Percentiles rank a stretch among this genome's conserved stretches.
Conservation (phyloP, 2,113 vertebrate genomes). For the Neodontobutis hainanensis region DNA sequence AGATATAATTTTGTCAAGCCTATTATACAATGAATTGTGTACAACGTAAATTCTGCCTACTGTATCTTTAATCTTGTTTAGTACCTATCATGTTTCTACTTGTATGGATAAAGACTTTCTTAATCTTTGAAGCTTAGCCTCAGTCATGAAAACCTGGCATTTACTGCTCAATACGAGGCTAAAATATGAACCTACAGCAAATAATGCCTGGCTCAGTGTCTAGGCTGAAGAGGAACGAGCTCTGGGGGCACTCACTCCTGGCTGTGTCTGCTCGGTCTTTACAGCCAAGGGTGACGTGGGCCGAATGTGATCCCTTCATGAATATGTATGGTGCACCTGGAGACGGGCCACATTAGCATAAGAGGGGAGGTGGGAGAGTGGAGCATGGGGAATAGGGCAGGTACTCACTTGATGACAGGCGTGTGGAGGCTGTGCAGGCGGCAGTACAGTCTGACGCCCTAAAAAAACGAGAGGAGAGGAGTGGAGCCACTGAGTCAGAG, state of each 20-base stretch:
- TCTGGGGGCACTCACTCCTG: slow-evolving; percentile 30
- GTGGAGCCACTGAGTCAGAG: slow-evolving; percentile 53
- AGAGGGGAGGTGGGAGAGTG: background rate
- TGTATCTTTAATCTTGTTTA: background rate
- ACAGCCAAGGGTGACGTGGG: slow-evolving; percentile 20
- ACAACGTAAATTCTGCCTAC: background rate
- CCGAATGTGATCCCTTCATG: slow-evolving; percentile 42
- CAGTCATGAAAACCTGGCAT: slow-evolving; percentile 19
- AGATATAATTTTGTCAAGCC: too few species aligned
- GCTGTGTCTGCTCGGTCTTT: slow-evolving; percentile 39
- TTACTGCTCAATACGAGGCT: background rate
- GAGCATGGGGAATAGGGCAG: slow-evolving; percentile 17
- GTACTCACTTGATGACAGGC: slow-evolving; percentile 96
- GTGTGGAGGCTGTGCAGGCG: slow-evolving; percentile 93
- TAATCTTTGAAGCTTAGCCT: slow-evolving; percentile 31
- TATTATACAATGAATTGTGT: too few species aligned
- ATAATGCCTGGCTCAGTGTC: background rate
- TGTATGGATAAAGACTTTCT: slow-evolving; percentile 11
- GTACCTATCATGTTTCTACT: background rate
- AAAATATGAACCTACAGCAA: slow-evolving; percentile 25
- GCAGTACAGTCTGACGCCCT: slow-evolving; percentile 98
- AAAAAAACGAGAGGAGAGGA: slow-evolving; percentile 48
- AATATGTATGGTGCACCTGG: slow-evolving; percentile 69
- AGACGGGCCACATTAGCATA: slow-evolving; percentile 37
- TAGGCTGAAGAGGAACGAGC: slow-evolving; percentile 9